These are phyloP conservation scores for Apostichopus japonicus DNA, from an alignment of 35 echinoderm and acorn worm genomes.

Conservation along the genomic window DNA sequence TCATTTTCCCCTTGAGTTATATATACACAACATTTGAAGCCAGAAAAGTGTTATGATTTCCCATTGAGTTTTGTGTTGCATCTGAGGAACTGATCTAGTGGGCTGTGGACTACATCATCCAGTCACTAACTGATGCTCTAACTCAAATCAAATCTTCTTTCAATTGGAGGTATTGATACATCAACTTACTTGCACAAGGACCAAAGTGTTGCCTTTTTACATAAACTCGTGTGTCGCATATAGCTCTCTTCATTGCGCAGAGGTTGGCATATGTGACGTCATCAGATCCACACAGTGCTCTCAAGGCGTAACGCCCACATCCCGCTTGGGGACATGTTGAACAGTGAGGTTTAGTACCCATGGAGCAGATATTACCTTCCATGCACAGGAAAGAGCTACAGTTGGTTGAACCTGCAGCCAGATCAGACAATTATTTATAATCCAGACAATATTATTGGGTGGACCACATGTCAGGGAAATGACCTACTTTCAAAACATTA, in stretches of 20 bases:
- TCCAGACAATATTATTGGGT: neutral
- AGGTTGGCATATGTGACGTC: neutral
- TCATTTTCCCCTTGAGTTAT: no score
- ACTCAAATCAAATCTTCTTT: no score
- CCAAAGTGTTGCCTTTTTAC: neutral
- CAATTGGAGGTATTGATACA: no score
- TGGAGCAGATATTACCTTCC: neutral
- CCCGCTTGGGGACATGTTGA: neutral
- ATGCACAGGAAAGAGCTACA: neutral
- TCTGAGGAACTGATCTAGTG: no score
- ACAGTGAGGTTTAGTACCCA: conserved; percentile 13
- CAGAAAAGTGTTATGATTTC: no score
- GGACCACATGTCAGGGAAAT: no score
- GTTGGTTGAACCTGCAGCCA: neutral
- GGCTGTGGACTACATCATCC: no score
- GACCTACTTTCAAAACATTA: no score
- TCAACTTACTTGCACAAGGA: conserved; percentile 11
- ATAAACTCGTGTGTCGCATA: neutral
- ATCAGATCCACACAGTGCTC: conserved; percentile 2
- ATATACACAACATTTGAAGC: no score
- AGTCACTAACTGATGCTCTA: no score
- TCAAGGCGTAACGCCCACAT: neutral
- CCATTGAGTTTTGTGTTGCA: no score
- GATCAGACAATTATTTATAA: neutral
- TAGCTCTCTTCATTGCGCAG: neutral